Evolutionary conservation across 2,797 vertebrate species (phyloP).

Genomic region (Gallinago stenura): DNA sequence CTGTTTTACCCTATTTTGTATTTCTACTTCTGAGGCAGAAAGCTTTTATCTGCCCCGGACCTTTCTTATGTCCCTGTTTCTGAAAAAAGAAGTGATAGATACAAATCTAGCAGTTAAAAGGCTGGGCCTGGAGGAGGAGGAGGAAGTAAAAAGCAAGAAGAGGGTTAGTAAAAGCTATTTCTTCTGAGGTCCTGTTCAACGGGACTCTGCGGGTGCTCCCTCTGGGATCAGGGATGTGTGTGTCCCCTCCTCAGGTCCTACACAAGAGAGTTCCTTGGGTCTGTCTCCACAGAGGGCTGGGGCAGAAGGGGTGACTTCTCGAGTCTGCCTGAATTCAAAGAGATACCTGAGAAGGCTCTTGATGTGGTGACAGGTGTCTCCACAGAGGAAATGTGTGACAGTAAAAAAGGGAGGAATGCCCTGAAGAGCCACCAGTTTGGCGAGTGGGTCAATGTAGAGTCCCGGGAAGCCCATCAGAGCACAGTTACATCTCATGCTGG

Average conservation of each 20-base stretch:
- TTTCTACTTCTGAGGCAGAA: slow-evolving; percentile 3
- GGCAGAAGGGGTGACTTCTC: background rate
- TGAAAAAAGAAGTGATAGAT: slow-evolving; percentile 24
- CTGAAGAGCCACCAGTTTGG: background rate
- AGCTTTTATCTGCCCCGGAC: slow-evolving; percentile 30
- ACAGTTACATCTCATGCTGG: background rate
- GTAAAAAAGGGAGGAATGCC: background rate
- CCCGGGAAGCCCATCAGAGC: background rate
- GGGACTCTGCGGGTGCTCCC: background rate
- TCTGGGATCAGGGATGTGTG: background rate
- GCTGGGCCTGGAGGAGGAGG: slow-evolving; percentile 13
- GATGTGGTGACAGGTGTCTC: background rate
- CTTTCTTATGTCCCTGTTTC: slow-evolving; percentile 9
- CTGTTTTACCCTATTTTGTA: background rate
- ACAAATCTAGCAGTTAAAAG: slow-evolving; percentile 4
- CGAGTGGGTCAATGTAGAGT: accelerated
- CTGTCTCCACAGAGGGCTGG: background rate
- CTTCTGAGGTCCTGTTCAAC: background rate
- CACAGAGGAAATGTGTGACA: background rate
- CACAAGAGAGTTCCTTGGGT: accelerated
- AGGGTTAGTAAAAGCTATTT: background rate
- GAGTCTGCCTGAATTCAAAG: background rate
- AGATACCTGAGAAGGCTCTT: background rate
- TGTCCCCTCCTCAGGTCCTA: background rate
- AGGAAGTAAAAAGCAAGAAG: background rate